Evolutionary conservation across 1,140 invertebrate species (phyloP).

Genomic region (Zaprionus inermis): DNA sequence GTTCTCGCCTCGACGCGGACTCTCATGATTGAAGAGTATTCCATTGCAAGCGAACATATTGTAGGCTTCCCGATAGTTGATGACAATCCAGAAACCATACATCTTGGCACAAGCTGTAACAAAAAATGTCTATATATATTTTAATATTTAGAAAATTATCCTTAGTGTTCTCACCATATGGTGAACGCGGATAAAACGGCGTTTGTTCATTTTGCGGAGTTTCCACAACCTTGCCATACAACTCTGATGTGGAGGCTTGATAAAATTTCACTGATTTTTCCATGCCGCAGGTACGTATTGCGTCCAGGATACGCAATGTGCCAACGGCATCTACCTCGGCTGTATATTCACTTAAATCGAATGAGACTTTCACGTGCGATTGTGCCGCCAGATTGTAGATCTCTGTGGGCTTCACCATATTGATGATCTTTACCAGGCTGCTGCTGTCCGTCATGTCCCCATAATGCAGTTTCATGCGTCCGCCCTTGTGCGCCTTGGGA

Average conservation of each 20-base stretch:
- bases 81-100: conserved; percentile 99
- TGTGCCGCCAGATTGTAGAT: conserved; percentile 99
- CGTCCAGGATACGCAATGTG: conserved; percentile 96
- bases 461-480: conserved; percentile 97
- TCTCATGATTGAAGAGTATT: conserved; percentile 99
- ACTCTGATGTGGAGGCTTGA: conserved; percentile 99
- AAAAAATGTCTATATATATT: not conserved
- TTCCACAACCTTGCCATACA: conserved; percentile 99
- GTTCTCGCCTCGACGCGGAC: conserved; percentile 98
- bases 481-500: conserved; percentile 92
- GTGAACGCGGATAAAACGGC: conserved; percentile 99
- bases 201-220: conserved; percentile 99
- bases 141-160: not conserved
- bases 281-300: conserved; percentile 96
- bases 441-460: conserved; percentile 99
- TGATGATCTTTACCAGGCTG: conserved; percentile 98
- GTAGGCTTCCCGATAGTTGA: conserved; percentile 99
- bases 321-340: conserved; percentile 99
- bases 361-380: conserved; percentile 99
- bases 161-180: conserved; percentile 92
- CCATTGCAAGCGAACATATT: conserved; percentile 99
- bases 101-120: conserved; percentile 97
- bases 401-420: conserved; percentile 93
- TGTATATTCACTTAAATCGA: conserved; percentile 99
- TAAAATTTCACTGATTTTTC: conserved; percentile 96